Evolutionary conservation across 1,140 invertebrate species (phyloP), one percentile per base, ranked within the genome.

Genomic region (Capitella teleta): DNA sequence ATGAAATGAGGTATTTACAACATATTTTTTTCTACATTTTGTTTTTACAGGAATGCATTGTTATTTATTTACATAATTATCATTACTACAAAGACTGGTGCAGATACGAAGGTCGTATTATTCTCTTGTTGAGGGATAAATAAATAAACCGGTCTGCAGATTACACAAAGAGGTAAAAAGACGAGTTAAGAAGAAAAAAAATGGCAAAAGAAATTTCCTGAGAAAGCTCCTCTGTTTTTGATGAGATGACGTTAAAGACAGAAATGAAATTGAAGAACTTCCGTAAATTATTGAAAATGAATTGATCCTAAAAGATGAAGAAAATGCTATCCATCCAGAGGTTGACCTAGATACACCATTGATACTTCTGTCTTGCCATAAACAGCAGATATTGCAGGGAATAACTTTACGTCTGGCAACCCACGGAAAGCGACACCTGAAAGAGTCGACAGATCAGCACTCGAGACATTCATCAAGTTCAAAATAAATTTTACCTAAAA

Each of bases 331-430:
- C 92, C 93, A 80, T 95, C 91, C 59, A 93, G 69, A 18, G 92
- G 92, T 41, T 84, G 82, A 52, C 93, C 94, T 57, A 95, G 74
- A 72, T 98, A 98, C n/a, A 97, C 87, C 92, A 98, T 97, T 23
- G 93, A 95, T n/a, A 98, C 91, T 80, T 98, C 94, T 26, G 93
- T 97, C 70, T 98, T 97, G 53, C 93, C 94, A 78, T 97, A 98
- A 28, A 98, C 94, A 46, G 92, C 93, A 49, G 92, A 96, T 51
- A 97, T 87, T 52, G 92, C 87, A 50, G 94, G 94, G 73, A 89
- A 98, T 44, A 98, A 74, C 73, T 82, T 87, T 71, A 88, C 91
- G 66, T 88, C 85, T 55, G 91, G 93, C 66, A 96, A 79, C 54
- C 89, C 89, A 80, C 84, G 80, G 77, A 98, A 98, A 57, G 93